Evolutionary conservation across 2,113 vertebrate species (phyloP).

Genomic region (Uria aalge): DNA sequence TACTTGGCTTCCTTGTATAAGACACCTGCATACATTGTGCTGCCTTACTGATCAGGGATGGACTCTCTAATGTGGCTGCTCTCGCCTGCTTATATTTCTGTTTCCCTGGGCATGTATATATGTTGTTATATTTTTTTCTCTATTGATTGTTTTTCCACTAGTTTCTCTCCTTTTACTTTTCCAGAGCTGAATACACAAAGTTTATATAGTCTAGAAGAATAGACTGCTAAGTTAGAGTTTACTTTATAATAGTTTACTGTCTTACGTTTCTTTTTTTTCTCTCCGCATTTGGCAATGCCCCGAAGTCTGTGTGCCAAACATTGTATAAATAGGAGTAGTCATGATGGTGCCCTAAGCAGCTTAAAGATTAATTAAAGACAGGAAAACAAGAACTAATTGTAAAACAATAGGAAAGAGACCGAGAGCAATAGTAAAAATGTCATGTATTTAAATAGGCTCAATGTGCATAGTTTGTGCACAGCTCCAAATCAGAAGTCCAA

Average conservation of each 20-base stretch:
- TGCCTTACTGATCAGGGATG: not conserved
- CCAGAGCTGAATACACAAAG: not conserved
- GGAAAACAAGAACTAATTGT: not conserved
- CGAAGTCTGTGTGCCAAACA: not conserved
- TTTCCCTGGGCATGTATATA: not conserved
- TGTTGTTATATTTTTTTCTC: not conserved
- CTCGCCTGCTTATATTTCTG: not conserved
- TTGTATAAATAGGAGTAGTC: constrained; percentile 36
- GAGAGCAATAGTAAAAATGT: constrained; percentile 3
- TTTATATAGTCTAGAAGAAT: constrained; percentile 7
- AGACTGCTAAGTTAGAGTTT: not conserved
- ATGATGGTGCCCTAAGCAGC: constrained; percentile 1
- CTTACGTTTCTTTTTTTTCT: not conserved
- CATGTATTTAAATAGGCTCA: not conserved
- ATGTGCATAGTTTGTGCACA: not conserved
- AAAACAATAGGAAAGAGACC: constrained; percentile 28
- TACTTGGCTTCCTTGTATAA: not conserved
- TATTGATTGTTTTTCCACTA: constrained; percentile 1
- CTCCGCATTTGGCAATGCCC: not conserved
- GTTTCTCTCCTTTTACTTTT: constrained; percentile 38
- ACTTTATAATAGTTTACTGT: not conserved
- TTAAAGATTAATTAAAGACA: constrained; percentile 30
- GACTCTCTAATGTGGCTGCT: not conserved
- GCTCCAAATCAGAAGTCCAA: not conserved
- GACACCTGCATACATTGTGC: not conserved